Evolutionary conservation across 2,888 invertebrate genomes (phyloP).

Genomic region (Melipona beecheii): DNA sequence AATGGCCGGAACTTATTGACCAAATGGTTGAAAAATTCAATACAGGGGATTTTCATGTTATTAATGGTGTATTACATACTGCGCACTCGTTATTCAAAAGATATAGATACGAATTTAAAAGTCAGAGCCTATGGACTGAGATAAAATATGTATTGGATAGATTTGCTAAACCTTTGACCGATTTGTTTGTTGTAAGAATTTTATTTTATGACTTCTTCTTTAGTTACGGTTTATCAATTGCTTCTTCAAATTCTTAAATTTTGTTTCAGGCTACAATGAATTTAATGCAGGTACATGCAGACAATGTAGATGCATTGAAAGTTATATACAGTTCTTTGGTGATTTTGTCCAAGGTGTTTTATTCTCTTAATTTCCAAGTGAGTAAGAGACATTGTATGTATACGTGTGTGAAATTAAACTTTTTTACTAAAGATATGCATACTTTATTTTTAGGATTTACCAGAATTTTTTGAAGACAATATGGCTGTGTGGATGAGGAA

Average conservation of each 20-base stretch:
- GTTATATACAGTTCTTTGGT: constrained; percentile 95
- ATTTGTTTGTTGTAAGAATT: constrained; percentile 91
- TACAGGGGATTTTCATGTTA: constrained; percentile 95
- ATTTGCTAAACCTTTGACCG: constrained; percentile 97
- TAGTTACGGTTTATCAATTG: not conserved
- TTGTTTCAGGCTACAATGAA: constrained; percentile 92
- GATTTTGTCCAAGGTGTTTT: constrained; percentile 97
- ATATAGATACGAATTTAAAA: constrained; percentile 98
- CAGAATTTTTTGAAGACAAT: constrained; percentile 99
- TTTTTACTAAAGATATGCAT: constrained; percentile 3
- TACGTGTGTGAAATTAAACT: not conserved
- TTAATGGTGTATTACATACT: constrained; percentile 97
- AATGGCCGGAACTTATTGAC: constrained; percentile 97
- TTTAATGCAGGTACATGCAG: constrained; percentile 90
- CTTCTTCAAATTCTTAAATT: constrained; percentile 25
- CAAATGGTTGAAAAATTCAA: constrained; percentile 97
- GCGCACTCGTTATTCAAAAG: constrained; percentile 98
- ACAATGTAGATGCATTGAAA: constrained; percentile 92
- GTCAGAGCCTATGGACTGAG: constrained; percentile 97
- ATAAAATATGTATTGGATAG: constrained; percentile 98
- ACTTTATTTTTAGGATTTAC: constrained; percentile 89
- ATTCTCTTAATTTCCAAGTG: constrained; percentile 97
- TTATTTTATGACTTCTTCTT: constrained; percentile 23
- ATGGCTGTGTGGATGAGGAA: constrained; percentile 98
- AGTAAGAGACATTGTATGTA: constrained; percentile 50